Evolutionary conservation across 2,888 invertebrate species (phyloP), one percentile per base, ranked within the genome.

Genomic region (Hyppa rectilinea): DNA sequence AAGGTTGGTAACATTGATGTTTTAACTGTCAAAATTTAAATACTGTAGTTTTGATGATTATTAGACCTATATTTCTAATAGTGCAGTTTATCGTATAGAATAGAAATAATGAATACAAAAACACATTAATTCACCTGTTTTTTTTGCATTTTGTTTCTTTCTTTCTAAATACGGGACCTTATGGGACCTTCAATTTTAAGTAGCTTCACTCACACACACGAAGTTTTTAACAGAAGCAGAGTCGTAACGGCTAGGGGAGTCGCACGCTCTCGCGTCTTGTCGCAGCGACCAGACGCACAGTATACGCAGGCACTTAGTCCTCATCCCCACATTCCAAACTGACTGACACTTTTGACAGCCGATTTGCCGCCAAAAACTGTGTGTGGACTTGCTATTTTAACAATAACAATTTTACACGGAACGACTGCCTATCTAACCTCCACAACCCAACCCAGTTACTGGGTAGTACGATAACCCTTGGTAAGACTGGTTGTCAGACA

Each of bases 1-100:
- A 2, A n/a, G 6, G 17, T 61, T 29, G 65, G 65, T 36, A 29
- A 36, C 61, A 65, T 29, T 47, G 26, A n/a, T n/a, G 10, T 14
- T 29, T 61, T 1, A 29, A 23, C n/a, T 62, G 62, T 61, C 34
- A 61, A 47, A 29, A 29, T 38, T 26, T 26, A 6, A 49, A 14
- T 49, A 47, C 12, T 45, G 10, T 47, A 10, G 23, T 23, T n/a
- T n/a, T n/a, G 4, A 43, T n/a, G 10, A n/a, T 47, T 23, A 47
- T 4, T 47, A 10, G n/a, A 43, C 12, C 38, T 2, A 12, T 17
- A 31, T 10, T 31, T 20, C 20, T 31, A 29, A 0, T 5, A 53
- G 5, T 6, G 12, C n/a, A 20, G 2, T 52, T 53, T 53, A 5
- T n/a, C 52, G 12, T 12, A 40, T 12, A 38, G 2, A 38, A n/a